Percentiles rank a stretch among this genome's conserved stretches.
These are phyloP conservation scores for Tetrax tetrax DNA, from an alignment of 2,113 vertebrate species.

Conservation along the genomic window DNA sequence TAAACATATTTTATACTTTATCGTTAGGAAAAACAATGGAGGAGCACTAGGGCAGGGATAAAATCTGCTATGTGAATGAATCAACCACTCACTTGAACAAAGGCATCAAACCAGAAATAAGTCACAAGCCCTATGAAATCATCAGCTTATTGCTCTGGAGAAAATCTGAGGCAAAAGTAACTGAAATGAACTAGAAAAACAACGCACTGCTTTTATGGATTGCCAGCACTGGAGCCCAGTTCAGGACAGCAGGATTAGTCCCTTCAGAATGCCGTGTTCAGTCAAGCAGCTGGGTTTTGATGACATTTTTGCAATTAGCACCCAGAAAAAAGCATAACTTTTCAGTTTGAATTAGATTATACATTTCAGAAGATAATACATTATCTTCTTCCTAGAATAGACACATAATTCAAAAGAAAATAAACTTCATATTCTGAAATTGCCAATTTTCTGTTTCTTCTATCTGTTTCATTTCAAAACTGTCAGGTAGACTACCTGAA, in stretches of 20 bases:
- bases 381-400: neutral
- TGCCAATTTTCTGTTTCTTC: neutral
- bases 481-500: neutral
- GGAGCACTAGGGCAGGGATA: neutral
- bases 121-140: accelerated
- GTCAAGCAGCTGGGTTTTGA: neutral
- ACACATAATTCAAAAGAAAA: neutral
- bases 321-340: neutral
- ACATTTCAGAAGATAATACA: neutral
- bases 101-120: neutral
- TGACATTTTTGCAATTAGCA: neutral
- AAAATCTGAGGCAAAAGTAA: neutral
- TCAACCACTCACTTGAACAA: neutral
- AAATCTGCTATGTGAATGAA: neutral
- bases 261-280: neutral
- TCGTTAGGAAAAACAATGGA: neutral
- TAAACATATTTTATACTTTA: neutral
- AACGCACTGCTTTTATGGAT: neutral
- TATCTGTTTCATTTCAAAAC: neutral
- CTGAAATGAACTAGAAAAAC: neutral
- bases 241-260: neutral
- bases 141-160: neutral
- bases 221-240: neutral
- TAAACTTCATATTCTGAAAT: neutral
- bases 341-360: neutral